Evolutionary conservation across 2,113 vertebrate genomes (phyloP), one percentile per base, ranked within the genome.

Genomic region (Perccottus glenii): DNA sequence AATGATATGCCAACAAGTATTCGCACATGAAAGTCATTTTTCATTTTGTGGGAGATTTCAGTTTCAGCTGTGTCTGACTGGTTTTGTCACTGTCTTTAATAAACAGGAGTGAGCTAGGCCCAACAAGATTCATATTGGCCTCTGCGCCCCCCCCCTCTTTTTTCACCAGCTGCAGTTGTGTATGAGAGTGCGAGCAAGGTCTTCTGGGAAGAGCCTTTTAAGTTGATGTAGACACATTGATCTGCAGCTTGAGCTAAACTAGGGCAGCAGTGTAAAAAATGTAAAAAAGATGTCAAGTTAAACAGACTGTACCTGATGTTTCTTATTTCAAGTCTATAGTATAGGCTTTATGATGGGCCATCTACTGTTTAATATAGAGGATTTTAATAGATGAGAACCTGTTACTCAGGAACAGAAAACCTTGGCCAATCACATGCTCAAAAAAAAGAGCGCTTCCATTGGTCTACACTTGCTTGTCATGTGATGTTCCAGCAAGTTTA

Each of bases 171-270:
- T 66, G 67, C 73, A 73, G 75, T 74, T 62, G 77, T 74, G 55
- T 53, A 67, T 81, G 74, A 80, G 82, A 71, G 78, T 84, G 79
- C 80, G 87, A 52, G 73, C 60, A 81, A 55, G 67, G 78, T 76
- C 81, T 91, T 90, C 86, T 90, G 90, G 89, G 89, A 93, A 91
- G 87, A 77, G 60, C 64, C 80, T 86, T 84, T 90, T 81, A 89
- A 86, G 84, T 88, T 83, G 90, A 88, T 79, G 81, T 77, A 85
- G 75, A 70, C 56, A 47, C 87, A 92, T 92, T 85, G 92, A 93
- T 93, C 80, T 72, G 70, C 82, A 78, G 62, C 72, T 44, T 58
- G 44, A 75, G 78, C 50, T 11, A 63, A 7, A 61, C 69, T 50
- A 66, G 68, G 55, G 58, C 65, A 67, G 67, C 55, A 42, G 35